Evolutionary conservation across 1,140 invertebrate species (phyloP).

Genomic region (Caenorhabditis inopinata): DNA sequence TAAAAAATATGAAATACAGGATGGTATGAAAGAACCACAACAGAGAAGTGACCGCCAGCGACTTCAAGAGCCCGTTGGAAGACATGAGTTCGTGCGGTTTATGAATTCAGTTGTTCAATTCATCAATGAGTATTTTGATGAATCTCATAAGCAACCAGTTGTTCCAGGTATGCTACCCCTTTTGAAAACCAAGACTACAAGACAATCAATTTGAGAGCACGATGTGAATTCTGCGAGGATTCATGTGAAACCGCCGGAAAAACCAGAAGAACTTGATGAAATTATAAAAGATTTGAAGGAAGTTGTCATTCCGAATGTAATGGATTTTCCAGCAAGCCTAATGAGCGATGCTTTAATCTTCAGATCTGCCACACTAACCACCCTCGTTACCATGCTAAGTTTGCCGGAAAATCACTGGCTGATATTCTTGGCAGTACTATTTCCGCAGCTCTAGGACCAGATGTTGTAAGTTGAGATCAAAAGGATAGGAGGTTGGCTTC

Average conservation of each 20-base stretch:
- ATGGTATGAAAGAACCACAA: not conserved
- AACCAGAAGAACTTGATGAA: not conserved
- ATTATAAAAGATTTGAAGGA: not conserved
- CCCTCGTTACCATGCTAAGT: conserved; percentile 9
- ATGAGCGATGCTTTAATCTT: not conserved
- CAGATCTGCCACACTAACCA: conserved; percentile 10
- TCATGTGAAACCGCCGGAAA: not conserved
- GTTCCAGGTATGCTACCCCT: not conserved
- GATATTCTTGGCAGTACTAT: conserved; percentile 1
- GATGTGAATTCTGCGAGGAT: not conserved
- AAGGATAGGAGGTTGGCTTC: too few relatives aligned
- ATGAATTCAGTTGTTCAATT: not conserved
- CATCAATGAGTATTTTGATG: conserved; percentile 13
- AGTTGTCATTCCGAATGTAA: not conserved
- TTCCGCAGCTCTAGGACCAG: not conserved
- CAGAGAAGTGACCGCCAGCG: not conserved
- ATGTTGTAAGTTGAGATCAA: not conserved
- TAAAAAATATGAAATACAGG: not conserved
- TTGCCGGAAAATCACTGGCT: not conserved
- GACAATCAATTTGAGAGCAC: not conserved
- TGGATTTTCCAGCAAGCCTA: not conserved
- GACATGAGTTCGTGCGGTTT: not conserved
- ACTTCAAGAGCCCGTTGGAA: conserved; percentile 14
- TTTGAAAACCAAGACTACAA: too few relatives aligned
- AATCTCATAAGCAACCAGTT: conserved; percentile 12